Conservation (phyloP, 2,113 vertebrate species). For the Melozone crissalis region DNA sequence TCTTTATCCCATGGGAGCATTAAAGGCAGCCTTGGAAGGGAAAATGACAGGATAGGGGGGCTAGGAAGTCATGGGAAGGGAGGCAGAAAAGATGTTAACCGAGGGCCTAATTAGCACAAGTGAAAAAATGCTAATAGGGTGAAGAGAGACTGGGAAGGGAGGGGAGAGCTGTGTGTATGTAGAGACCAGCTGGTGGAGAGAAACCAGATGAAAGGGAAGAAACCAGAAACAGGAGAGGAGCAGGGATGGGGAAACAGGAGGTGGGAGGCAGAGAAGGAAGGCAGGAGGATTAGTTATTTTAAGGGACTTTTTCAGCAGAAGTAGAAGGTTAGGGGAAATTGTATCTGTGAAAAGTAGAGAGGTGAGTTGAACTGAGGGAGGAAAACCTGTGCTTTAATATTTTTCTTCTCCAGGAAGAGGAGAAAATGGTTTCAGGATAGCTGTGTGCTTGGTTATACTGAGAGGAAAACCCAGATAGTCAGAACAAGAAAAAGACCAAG, state of each 20-base stretch:
- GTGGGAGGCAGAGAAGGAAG: background rate
- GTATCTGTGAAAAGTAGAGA: background rate
- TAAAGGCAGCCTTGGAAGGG: background rate
- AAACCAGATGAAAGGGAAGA: background rate
- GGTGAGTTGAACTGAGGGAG: background rate
- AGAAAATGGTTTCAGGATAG: background rate
- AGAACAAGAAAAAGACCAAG: background rate
- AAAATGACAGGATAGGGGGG: background rate
- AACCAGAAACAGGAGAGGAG: background rate
- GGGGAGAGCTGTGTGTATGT: background rate
- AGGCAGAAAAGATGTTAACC: background rate
- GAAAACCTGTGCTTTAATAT: background rate
- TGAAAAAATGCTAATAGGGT: background rate
- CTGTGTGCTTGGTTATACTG: background rate
- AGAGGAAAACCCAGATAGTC: background rate
- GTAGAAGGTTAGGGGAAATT: background rate
- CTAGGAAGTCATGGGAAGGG: background rate
- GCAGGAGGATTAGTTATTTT: background rate
- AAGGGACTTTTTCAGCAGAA: background rate
- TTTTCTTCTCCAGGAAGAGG: background rate
- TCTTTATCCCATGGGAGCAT: background rate
- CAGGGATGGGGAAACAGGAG: background rate
- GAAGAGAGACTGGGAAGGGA: background rate
- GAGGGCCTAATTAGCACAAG: background rate
- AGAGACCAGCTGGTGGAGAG: background rate